Evolutionary conservation across 2,797 vertebrate genomes (phyloP).

Genomic region (Dendrocincla fuliginosa): DNA sequence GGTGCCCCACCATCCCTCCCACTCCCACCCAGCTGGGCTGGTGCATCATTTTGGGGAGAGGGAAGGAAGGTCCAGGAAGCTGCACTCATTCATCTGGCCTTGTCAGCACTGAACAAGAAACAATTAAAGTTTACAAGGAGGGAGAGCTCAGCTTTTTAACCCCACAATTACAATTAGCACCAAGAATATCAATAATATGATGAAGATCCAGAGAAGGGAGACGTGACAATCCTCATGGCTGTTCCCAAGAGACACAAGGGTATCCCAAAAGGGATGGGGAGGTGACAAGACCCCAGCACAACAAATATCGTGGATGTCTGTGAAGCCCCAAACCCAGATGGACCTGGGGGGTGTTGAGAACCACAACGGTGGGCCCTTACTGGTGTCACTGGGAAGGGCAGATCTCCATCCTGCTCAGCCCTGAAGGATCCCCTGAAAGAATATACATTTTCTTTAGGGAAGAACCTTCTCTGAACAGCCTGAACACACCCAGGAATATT

Average conservation of each 20-base stretch:
- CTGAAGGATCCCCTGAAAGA: neutral
- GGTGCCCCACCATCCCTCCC: neutral
- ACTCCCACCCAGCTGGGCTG: neutral
- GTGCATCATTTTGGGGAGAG: fast-evolving
- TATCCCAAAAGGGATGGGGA: neutral
- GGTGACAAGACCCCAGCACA: neutral
- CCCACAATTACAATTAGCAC: too few species aligned
- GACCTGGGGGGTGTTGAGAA: neutral
- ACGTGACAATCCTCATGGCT: fast-evolving
- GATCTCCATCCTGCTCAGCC: neutral
- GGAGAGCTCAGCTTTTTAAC: neutral
- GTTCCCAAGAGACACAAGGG: neutral
- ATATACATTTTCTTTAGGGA: fast-evolving
- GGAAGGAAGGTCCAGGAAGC: neutral
- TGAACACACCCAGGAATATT: neutral
- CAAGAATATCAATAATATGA: neutral
- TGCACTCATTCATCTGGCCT: neutral
- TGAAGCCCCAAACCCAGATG: neutral
- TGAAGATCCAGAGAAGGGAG: neutral
- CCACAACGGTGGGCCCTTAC: fast-evolving
- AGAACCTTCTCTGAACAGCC: neutral
- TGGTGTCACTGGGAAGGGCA: neutral
- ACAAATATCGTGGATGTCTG: fast-evolving
- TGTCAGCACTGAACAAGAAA: neutral
- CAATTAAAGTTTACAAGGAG: neutral